Evolutionary conservation across 1,140 invertebrate genomes (phyloP), one percentile per base, ranked within the genome.

Genomic region (Brevipalpus yothersi): DNA sequence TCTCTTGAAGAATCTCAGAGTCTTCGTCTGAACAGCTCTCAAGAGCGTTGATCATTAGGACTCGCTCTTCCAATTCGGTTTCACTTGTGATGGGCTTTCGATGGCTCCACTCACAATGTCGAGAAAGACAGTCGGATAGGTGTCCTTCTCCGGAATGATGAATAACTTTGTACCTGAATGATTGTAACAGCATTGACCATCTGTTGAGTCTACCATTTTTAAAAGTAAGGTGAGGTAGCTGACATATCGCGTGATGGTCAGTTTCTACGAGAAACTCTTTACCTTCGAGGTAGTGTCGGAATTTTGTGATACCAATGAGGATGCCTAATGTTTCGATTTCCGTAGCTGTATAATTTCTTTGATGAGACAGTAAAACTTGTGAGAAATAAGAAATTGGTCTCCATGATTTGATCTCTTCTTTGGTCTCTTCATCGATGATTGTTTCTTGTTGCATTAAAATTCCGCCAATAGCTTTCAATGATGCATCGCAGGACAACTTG

Each of bases 401-500:
- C 42, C 42, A 43, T 43, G 42, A 43, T 15, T 43, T 43, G 15
- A 15, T 8, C 8, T 43, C 42, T 43, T 43, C 42, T 10, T 15
- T 8, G 15, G 42, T 43, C 42, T 10, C 8, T 43, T 8, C 9
- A 43, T 43, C 42, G 15, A 15, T 8, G 8, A 10, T 43, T 10
- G 42, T 15, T 8, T 43, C 42, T 43, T 8, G 42, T 63, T 67
- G 62, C 63, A 77, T 62, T 11, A 78, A 41, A 1, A 77, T 72
- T 3, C 71, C 73, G 15, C 72, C 72, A 5, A 76, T 31, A 1
- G 71, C 73, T 53, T 65, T 65, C 4, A 67, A 63, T 23, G 65
- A 69, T 19, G 69, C 71, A 63, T 76, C 74, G 12, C 65, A 69
- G 10, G 69, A 64, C 5, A 78, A 67, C 66, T 73, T 67, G 67